A percentile compares a stretch with the other conserved stretches of the same genome.
Evolutionary conservation across 2,113 vertebrate genomes (phyloP).

Genomic region (Silurus asotus): DNA sequence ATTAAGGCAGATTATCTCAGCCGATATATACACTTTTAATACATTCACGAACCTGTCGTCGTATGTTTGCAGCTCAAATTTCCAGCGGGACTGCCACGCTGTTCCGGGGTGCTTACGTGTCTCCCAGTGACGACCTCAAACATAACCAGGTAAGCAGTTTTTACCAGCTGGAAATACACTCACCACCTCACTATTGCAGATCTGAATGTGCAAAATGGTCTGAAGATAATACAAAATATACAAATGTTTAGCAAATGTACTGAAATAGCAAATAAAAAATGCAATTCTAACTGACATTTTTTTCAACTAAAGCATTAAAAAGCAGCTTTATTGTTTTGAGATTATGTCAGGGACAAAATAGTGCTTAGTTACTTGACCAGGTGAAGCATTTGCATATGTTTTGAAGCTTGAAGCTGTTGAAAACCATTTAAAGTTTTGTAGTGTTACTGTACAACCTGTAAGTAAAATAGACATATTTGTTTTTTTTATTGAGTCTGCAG

Average conservation of each 20-base stretch:
- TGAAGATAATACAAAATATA: background rate
- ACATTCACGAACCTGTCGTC: constrained; percentile 8
- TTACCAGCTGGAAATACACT: background rate
- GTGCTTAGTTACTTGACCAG: background rate
- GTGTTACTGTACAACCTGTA: background rate
- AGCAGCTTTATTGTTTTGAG: background rate
- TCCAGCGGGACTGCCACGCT: constrained; percentile 88
- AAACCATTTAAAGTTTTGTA: background rate
- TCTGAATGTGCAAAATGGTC: background rate
- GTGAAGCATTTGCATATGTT: background rate
- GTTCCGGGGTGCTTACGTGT: constrained; percentile 94
- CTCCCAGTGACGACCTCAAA: constrained; percentile 92
- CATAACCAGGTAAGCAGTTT: constrained; percentile 86
- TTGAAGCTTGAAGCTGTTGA: background rate
- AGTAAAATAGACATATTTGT: background rate
- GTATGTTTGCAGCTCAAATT: constrained; percentile 80
- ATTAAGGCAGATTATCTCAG: background rate
- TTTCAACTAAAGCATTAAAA: background rate
- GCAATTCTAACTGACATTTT: background rate
- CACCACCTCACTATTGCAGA: background rate
- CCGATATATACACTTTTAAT: background rate
- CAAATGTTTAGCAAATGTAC: background rate
- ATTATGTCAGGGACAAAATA: background rate
- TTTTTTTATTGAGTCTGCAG: background rate
- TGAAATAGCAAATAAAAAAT: background rate